Base-by-base conservation (phyloP, 2,113 vertebrate species). In the Podarcis raffonei region DNA sequence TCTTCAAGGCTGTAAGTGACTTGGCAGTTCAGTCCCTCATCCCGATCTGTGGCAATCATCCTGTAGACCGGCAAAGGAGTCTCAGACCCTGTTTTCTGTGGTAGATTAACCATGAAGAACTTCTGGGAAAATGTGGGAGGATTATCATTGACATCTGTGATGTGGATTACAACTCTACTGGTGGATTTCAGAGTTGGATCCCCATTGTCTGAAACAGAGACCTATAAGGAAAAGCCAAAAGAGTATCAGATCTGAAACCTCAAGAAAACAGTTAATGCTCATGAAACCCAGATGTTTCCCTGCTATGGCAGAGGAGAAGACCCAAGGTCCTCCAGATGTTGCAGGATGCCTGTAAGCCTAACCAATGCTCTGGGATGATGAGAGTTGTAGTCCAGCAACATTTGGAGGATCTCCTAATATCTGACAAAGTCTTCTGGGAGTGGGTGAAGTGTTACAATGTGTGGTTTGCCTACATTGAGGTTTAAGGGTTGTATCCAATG, bases 91-190 rank as follows among this genome's bases (percentile, higher is more conserved):
- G 89, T 93, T 89, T 95, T 97, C 89, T 98, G 98, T 0, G 96
- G 97, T 20, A 99, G 96, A 87, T 96, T 96, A 78, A 99, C 97
- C 69, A 98, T 97, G 95, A 99, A 98, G 48, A 98, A 97, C 87
- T 99, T 99, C 87, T 99, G 98, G 18, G 97, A 97, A 93, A 99
- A 99, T 39, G 93, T 96, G 3, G 99, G 99, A 4, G 95, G 91
- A 76, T 96, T 98, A 97, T 99, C 99, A 0, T 99, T 99, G 90
- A 97, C 96, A 77, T 99, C 99, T 78, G 98, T 88, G 66, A 99
- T 94, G 59, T 94, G 90, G 86, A 99, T 97, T 88, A 99, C 96
- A 0, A 99, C 98, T 42, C 98, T 98, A 92, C 98, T 98, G 74
- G 97, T 98, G 91, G 98, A 98, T 85, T 96, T 96, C n/a, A 98